A percentile compares a stretch with the other conserved stretches of the same genome.
These are phyloP conservation scores for Thunnus albacares DNA, from an alignment of 2,797 vertebrate genomes.

Conservation along the genomic window DNA sequence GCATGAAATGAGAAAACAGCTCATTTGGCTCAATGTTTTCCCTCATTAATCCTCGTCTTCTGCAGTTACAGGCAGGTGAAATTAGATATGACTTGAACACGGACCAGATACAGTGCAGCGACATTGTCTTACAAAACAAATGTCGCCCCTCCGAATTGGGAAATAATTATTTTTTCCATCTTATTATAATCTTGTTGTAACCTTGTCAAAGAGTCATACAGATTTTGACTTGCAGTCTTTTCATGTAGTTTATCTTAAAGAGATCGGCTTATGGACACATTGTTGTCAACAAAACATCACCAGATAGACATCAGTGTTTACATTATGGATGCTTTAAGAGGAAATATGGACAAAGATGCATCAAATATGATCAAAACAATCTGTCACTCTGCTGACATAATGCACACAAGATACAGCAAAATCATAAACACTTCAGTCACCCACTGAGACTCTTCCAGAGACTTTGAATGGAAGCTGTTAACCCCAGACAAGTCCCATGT, in stretches of 20 bases:
- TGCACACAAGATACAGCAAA: neutral
- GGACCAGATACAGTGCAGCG: neutral
- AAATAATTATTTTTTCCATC: neutral
- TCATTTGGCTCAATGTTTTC: slow-evolving; percentile 26
- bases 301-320: slow-evolving; percentile 13
- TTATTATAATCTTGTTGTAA: neutral
- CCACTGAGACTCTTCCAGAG: neutral
- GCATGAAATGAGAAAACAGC: slow-evolving; percentile 23
- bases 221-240: neutral
- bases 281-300: neutral
- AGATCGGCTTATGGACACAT: no score
- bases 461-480: neutral
- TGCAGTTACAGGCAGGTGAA: slow-evolving; percentile 40
- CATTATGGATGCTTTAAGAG: neutral
- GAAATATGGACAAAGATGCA: neutral
- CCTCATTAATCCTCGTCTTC: slow-evolving; percentile 26
- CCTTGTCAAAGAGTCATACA: neutral
- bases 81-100: neutral
- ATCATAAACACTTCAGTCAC: no score
- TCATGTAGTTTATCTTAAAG: no score
- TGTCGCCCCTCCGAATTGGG: neutral
- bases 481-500: slow-evolving; percentile 1
- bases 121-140: neutral
- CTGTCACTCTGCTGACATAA: neutral
- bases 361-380: neutral